phyloP scores from a whole-genome alignment of 2,797 vertebrate genomes.

The Alfaro cultratus region DNA sequence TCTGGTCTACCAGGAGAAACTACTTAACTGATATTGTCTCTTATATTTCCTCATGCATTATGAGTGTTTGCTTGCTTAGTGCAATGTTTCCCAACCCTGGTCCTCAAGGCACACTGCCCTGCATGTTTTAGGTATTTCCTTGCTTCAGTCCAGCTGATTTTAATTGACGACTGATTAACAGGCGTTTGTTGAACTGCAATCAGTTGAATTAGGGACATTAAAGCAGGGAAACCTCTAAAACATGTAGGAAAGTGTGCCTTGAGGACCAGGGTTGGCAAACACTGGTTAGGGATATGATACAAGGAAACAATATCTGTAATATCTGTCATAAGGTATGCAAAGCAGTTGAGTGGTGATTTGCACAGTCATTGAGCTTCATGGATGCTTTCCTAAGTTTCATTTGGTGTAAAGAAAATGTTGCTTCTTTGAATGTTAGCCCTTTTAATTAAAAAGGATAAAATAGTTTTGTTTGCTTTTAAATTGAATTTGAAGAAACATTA shows the following conservation, averaged over 20 bases:
- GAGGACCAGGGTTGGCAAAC: too few relatives aligned
- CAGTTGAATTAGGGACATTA: too few relatives aligned
- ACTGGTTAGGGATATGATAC: too few relatives aligned
- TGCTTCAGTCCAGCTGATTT: too few relatives aligned
- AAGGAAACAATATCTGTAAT: background rate
- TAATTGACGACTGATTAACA: too few relatives aligned
- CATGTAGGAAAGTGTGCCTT: too few relatives aligned
- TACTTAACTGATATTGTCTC: constrained; percentile 58
- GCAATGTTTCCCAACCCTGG: too few relatives aligned
- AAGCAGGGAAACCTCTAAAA: too few relatives aligned
- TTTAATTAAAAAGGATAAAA: background rate
- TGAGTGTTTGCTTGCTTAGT: constrained; percentile 20
- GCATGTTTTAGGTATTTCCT: too few relatives aligned
- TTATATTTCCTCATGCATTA: constrained; percentile 57
- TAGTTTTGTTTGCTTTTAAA: background rate
- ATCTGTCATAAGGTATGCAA: constrained; percentile 7
- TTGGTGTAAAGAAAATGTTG: background rate
- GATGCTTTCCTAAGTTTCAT: background rate
- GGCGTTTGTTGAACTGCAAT: too few relatives aligned
- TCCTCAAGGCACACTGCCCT: too few relatives aligned
- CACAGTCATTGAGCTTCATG: background rate
- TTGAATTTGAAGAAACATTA: background rate
- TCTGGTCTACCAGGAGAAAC: constrained; percentile 40
- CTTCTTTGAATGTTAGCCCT: background rate
- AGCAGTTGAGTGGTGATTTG: background rate